A percentile compares a stretch with the other conserved stretches of the same genome.
Conservation (phyloP, 2,888 invertebrate genomes). For the Opisthograptis luteolata region DNA sequence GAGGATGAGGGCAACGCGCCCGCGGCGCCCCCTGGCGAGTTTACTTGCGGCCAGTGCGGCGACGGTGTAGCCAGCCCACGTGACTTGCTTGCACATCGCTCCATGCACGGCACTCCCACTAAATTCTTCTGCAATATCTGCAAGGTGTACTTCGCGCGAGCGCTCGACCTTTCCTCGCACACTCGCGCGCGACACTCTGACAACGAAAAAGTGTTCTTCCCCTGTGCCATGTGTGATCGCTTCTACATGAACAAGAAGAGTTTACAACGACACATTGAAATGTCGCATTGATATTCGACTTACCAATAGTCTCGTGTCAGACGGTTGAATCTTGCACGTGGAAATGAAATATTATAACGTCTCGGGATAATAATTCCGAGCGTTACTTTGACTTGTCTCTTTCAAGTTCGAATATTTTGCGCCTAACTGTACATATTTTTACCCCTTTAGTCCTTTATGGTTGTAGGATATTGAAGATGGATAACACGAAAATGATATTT, state of each 20-base stretch:
- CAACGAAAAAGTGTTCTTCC: conserved; percentile 82
- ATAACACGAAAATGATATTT: conserved; percentile 40
- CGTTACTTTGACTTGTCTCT: conserved; percentile 12
- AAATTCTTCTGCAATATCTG: conserved; percentile 85
- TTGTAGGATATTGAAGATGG: too few species aligned
- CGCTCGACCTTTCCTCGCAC: conserved; percentile 75
- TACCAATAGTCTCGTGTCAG: conserved; percentile 3
- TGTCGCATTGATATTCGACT: conserved; percentile 72
- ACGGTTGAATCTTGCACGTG: conserved; percentile 18
- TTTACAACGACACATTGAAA: conserved; percentile 82
- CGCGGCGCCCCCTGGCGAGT: conserved; percentile 70
- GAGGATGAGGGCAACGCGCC: conserved; percentile 68
- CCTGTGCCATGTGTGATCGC: conserved; percentile 84
- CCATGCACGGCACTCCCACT: conserved; percentile 80
- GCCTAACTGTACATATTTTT: conserved; percentile 14
- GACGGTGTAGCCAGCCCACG: conserved; percentile 82
- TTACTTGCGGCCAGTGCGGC: conserved; percentile 82
- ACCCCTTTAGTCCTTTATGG: background rate
- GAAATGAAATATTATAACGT: conserved; percentile 15
- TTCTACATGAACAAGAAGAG: conserved; percentile 83
- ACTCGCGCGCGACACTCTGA: conserved; percentile 78
- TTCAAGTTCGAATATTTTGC: conserved; percentile 12
- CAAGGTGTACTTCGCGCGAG: conserved; percentile 78
- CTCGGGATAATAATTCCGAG: background rate
- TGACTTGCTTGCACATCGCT: conserved; percentile 82